phyloP scores from a whole-genome alignment of 2,113 vertebrate species.

The Xiphophorus hellerii region DNA sequence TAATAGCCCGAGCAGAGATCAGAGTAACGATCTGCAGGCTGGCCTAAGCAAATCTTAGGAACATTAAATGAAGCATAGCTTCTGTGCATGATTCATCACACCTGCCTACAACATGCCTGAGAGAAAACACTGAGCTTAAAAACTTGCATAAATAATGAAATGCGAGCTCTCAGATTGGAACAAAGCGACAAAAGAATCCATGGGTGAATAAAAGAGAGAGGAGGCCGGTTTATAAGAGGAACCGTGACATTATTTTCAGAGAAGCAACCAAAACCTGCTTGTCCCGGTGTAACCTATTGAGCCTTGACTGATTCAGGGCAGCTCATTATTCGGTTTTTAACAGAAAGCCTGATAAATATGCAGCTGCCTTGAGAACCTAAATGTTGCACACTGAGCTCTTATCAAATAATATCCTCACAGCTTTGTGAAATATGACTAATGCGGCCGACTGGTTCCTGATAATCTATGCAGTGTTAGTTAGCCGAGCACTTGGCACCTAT shows the following conservation, averaged over 20 bases:
- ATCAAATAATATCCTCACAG: conserved; percentile 10
- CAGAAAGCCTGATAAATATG: not conserved
- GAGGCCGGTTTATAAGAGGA: conserved; percentile 23
- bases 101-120: conserved; percentile 37
- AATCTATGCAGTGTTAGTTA: conserved; percentile 1
- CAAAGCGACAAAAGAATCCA: conserved; percentile 22
- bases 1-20: conserved; percentile 14
- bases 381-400: not conserved
- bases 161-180: conserved; percentile 47
- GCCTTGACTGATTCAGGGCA: not conserved
- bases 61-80: conserved; percentile 3
- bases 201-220: conserved; percentile 14
- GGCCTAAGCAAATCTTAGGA: conserved; percentile 17
- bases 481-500: conserved; percentile 2
- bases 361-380: conserved; percentile 4
- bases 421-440: conserved; percentile 15
- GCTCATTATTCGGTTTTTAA: conserved; percentile 7
- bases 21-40: conserved; percentile 4
- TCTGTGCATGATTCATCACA: conserved; percentile 64
- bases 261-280: conserved; percentile 8
- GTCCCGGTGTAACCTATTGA: conserved; percentile 1
- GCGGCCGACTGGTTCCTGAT: not conserved
- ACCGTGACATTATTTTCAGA: conserved; percentile 15
- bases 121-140: conserved; percentile 20
- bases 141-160: conserved; percentile 51